Conservation (phyloP, 2,888 invertebrate species). For the Acanthosepion pharaonis region DNA sequence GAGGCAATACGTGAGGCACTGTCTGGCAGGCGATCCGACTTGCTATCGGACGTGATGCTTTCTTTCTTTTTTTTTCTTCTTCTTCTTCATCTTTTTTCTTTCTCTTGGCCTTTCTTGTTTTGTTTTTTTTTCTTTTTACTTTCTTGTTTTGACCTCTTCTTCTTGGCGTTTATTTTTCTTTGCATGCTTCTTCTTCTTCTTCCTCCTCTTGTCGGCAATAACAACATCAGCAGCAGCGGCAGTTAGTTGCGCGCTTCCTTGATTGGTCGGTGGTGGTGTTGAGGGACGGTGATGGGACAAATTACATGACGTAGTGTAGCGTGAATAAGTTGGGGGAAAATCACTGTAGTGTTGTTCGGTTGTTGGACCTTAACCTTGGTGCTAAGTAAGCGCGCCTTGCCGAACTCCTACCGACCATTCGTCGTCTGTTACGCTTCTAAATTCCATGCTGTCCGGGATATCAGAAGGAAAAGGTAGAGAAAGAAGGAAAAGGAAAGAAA, state of each 20-base stretch:
- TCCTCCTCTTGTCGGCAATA: not conserved
- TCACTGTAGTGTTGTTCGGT: conserved; percentile 2
- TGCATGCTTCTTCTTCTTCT: not conserved
- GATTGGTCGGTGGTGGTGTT: conserved; percentile 33
- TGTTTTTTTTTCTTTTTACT: too few relatives aligned
- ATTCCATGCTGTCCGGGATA: conserved; percentile 17
- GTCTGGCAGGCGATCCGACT: too few relatives aligned
- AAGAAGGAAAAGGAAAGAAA: not conserved
- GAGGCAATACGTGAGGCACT: too few relatives aligned
- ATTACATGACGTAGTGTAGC: conserved; percentile 20
- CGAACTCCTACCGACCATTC: conserved; percentile 9
- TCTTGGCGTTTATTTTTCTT: too few relatives aligned
- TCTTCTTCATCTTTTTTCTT: too few relatives aligned
- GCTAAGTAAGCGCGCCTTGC: not conserved
- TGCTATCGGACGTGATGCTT: too few relatives aligned
- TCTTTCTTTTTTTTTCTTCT: too few relatives aligned
- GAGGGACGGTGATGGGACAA: conserved; percentile 10
- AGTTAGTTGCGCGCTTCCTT: not conserved
- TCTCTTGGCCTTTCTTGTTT: too few relatives aligned
- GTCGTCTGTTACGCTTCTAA: conserved; percentile 33
- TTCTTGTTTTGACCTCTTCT: too few relatives aligned
- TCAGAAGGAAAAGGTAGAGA: not conserved
- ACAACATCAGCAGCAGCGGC: conserved; percentile 17
- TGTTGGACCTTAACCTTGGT: conserved; percentile 22
- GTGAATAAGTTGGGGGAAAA: conserved; percentile 33